Base-by-base conservation (phyloP, 2,888 invertebrate genomes). In the Ophioninae sp. region DNA sequence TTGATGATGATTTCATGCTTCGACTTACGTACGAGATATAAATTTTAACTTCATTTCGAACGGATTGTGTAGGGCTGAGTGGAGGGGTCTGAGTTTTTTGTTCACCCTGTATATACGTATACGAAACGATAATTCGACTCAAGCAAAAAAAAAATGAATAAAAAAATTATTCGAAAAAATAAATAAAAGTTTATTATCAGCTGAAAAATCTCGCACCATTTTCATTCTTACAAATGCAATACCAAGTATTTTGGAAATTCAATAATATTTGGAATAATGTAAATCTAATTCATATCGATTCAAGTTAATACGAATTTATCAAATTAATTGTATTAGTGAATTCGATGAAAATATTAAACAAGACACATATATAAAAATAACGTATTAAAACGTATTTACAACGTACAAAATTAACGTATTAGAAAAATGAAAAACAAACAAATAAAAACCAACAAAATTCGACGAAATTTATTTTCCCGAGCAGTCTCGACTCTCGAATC, bases 1-100 rank as follows among this genome's bases (percentile, higher is more conserved):
- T 63, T 17, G 23, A 72, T 67, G 63, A 63, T 44, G 68, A 68
- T 44, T 68, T 22, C 44, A 65, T 65, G 39, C 17, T 64, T 23
- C 39, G 7, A 65, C 17, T 39, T 65, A 39, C 65, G 6, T n/a
- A 39, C n/a, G 37, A 39, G 65, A 37, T 39, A 63, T 63, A 63
- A 63, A 63, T 65, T 17, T 65, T 10, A n/a, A 65, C 13, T n/a
- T 2, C 6, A 65, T 17, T 39, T 20, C 37, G 3, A 63, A 63
- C 59, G 59, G 20, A 59, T 59, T 51, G 51, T 51, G 17, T 51
- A 51, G 17, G 51, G 17, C 51, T 51, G 17, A 51, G 51, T 51
- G 51, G 6, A 51, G 51, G 13, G 51, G 51, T 51, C 51, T 13
- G 6, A 13, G 51, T 17, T 17, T 51, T 51, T 41, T 51, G 13